phyloP scores from a whole-genome alignment of 2,113 vertebrate species.

The Brevimyrus niger region DNA sequence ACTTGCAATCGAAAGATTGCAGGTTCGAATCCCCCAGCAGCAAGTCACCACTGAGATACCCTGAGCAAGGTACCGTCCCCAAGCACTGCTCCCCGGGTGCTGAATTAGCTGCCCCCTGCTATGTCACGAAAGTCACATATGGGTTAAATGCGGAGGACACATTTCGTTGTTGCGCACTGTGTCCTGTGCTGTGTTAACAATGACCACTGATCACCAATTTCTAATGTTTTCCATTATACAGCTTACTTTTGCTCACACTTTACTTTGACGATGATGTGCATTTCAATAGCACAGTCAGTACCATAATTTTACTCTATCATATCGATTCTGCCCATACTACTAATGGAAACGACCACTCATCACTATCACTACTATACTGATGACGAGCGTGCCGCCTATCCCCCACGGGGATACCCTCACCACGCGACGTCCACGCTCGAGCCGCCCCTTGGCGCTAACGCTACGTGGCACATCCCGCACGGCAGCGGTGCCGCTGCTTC shows the following conservation, averaged over 20 bases:
- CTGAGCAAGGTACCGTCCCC: too few relatives aligned
- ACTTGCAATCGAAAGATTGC: too few relatives aligned
- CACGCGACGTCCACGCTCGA: not conserved
- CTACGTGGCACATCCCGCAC: conserved; percentile 58
- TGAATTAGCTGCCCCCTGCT: too few relatives aligned
- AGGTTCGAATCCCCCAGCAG: too few relatives aligned
- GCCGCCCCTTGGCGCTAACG: conserved; percentile 28
- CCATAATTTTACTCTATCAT: not conserved
- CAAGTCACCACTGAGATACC: too few relatives aligned
- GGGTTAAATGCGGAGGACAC: too few relatives aligned
- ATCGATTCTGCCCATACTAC: not conserved
- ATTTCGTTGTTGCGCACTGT: too few relatives aligned
- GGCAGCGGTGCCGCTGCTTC: conserved; percentile 7
- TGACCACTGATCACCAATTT: too few relatives aligned
- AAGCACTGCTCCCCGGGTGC: too few relatives aligned
- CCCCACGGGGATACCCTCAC: not conserved
- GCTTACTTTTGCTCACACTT: not conserved
- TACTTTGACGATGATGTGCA: not conserved
- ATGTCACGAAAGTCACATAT: too few relatives aligned
- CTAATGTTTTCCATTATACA: not conserved
- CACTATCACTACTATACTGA: not conserved
- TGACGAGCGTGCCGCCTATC: not conserved
- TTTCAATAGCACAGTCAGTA: not conserved
- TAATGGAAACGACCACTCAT: not conserved
- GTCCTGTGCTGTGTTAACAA: too few relatives aligned